Base-by-base conservation (phyloP, 2,113 vertebrate species). In the Phoxinus phoxinus region DNA sequence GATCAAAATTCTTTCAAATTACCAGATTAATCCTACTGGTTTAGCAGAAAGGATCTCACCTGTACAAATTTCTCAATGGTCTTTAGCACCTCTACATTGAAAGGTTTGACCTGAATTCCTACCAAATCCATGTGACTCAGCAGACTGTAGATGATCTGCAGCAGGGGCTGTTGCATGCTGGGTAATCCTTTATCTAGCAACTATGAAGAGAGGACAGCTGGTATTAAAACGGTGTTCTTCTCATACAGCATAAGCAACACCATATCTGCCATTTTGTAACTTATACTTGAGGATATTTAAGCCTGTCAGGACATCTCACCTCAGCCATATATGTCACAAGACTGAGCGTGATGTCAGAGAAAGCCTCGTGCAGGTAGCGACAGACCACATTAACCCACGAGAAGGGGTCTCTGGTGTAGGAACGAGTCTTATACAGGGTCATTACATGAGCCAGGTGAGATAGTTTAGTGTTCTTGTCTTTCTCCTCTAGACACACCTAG, bases 321-420 rank as follows among this genome's bases (percentile, higher is more conserved):
- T 99, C 98, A 73, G 97, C 96, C 94, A 99, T 95, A 89, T 99
- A 99, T 0, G 97, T 98, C 86, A 99, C 96, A 96, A 99, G 97
- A 87, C 93, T 98, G 91, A 99, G 94, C 13, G 97, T 99, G 84
- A 96, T 95, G 86, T 98, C 96, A 6, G 96, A 91, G 86, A 98
- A 99, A 6, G 98, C 97, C 91, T 99, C 98, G 12, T 99, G 97
- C 63, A 99, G 96, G 90, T 99, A 99, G n/a, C 98, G 96, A 85
- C 98, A 99, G 72, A 99, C 98, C 84, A 99, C 98, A 0, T 95
- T 99, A 84, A 99, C 97, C 98, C 98, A 99, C 0, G 97, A 98
- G 86, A 96, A 95, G 37, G 97, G 97, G 91, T 99, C 98, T 72
- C 98, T 94, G 0, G 98, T 99, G 88, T 99, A 99, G 84, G 97